Conservation (phyloP, 2,113 vertebrate species). For the Camelus dromedarius region DNA sequence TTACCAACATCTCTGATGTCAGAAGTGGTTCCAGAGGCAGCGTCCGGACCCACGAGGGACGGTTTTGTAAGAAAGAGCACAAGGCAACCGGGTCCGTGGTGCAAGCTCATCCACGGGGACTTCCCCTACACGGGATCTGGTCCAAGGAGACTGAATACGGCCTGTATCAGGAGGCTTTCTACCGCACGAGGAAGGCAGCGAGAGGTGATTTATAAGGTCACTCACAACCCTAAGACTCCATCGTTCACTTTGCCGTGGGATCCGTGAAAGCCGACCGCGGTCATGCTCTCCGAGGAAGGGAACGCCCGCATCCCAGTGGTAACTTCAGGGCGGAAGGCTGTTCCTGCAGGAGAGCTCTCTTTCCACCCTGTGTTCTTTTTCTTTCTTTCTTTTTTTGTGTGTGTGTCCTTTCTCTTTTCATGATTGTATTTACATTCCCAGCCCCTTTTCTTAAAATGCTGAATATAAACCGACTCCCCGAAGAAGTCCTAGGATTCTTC, state of each 20-base stretch:
- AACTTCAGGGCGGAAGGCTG: background rate
- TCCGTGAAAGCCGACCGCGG: rapidly evolving
- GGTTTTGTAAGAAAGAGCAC: rapidly evolving
- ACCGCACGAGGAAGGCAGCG: background rate
- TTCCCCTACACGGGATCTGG: rapidly evolving
- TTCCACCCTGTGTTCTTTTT: background rate
- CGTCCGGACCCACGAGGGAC: rapidly evolving
- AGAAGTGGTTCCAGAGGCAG: rapidly evolving
- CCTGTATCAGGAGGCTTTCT: rapidly evolving
- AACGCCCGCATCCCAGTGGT: rapidly evolving
- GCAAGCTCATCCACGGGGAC: background rate
- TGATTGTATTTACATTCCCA: background rate
- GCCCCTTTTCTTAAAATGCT: background rate
- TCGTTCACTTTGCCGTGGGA: background rate
- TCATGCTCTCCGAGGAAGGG: background rate
- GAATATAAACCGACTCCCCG: background rate
- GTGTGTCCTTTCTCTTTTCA: background rate
- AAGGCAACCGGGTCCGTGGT: rapidly evolving
- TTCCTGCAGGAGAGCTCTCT: rapidly evolving
- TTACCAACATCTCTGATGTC: no score
- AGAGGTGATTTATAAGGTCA: background rate
- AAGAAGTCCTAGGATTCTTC: background rate
- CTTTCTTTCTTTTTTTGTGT: background rate
- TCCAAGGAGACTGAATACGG: rapidly evolving
- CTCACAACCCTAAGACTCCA: rapidly evolving